These are phyloP conservation scores for Chlamydotis undulata DNA, from an alignment of 2,113 vertebrate genomes.

Conservation along the genomic window DNA sequence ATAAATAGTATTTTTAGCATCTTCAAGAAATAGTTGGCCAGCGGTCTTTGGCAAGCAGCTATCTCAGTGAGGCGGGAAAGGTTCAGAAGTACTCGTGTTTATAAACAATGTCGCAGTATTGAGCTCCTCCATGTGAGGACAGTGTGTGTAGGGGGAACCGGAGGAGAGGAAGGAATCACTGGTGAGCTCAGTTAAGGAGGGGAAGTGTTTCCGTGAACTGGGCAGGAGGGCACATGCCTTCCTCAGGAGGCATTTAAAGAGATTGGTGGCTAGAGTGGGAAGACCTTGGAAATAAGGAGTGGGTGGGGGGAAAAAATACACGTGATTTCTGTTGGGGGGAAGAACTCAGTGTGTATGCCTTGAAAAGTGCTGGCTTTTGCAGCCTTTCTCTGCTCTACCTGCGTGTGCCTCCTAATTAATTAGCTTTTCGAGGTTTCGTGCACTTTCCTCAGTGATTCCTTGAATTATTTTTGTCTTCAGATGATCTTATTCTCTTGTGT, in stretches of 20 bases:
- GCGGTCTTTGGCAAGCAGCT: background rate
- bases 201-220: background rate
- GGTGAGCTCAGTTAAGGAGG: background rate
- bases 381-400: background rate
- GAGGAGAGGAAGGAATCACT: background rate
- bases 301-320: too few species aligned
- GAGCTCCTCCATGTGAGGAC: background rate
- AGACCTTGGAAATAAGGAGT: background rate
- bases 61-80: background rate
- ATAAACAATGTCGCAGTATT: background rate
- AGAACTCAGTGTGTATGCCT: background rate
- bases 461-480: background rate
- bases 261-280: background rate
- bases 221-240: background rate
- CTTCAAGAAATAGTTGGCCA: background rate
- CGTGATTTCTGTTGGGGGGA: rapidly evolving
- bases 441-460: background rate
- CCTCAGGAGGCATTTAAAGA: background rate
- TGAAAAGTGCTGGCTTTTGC: background rate
- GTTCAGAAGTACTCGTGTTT: background rate
- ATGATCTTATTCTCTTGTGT: background rate
- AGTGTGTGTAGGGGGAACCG: rapidly evolving
- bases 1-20: conserved; percentile 18
- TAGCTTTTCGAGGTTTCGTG: background rate
- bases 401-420: background rate